A percentile compares a stretch with the other conserved stretches of the same genome.
These are phyloP conservation scores for Callimorpha dominula DNA, from an alignment of 2,888 invertebrate species.

Conservation along the genomic window DNA sequence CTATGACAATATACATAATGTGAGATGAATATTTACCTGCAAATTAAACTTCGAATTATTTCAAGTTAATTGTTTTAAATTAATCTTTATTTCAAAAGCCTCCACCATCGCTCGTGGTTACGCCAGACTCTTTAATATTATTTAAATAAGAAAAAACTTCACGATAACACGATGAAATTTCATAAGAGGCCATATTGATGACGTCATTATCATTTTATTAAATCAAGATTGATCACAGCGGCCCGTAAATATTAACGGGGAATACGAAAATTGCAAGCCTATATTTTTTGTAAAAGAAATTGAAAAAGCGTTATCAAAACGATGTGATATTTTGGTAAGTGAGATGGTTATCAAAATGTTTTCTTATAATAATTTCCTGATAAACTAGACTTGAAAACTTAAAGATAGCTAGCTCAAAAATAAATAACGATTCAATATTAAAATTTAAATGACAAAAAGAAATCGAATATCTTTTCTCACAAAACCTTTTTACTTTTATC, in stretches of 20 bases:
- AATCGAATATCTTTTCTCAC: no score
- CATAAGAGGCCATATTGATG: conserved; percentile 27
- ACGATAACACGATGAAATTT: conserved; percentile 21
- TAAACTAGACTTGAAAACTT: background rate
- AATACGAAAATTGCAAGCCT: conserved; percentile 20
- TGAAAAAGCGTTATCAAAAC: conserved; percentile 7
- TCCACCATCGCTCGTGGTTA: conserved; percentile 8
- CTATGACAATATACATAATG: conserved; percentile 14
- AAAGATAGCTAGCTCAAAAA: background rate
- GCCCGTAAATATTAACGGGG: conserved; percentile 20
- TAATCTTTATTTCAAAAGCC: conserved; percentile 13
- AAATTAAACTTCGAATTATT: conserved; percentile 8
- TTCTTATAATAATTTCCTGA: background rate
- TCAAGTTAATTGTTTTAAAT: conserved; percentile 5
- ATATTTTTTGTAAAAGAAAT: conserved; percentile 14
- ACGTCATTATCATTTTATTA: conserved; percentile 31
- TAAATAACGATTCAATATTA: background rate
- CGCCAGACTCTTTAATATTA: conserved; percentile 17
- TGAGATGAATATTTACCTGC: conserved; percentile 8
- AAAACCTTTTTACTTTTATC: background rate
- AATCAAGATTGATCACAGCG: conserved; percentile 28
- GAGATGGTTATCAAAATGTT: conserved; percentile 2
- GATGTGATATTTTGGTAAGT: conserved; percentile 9
- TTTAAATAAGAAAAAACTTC: conserved; percentile 23
- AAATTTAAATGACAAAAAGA: no score